Base-by-base conservation (phyloP, 2,797 vertebrate species). In the Sciurus vulgaris region DNA sequence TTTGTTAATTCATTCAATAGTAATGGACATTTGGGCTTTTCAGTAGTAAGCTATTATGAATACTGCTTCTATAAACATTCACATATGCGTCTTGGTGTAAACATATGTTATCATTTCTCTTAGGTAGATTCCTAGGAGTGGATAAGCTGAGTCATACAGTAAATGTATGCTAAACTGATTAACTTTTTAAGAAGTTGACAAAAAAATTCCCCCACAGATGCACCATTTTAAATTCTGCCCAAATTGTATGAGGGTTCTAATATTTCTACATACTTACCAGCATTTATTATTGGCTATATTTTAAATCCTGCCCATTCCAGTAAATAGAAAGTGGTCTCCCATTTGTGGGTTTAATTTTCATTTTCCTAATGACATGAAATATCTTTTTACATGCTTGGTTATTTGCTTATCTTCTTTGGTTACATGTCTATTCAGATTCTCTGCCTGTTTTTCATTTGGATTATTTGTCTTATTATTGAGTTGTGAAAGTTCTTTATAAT, bases 401-500 rank as follows among this genome's bases (percentile, higher is more conserved):
- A 38, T 56, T 70, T 89, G 14, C 69, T 4, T 26, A 70, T 54
- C 24, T 89, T 83, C 47, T 59, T 91, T 63, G 26, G 18, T 70
- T 20, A 93, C 54, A 10, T 70, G 2, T 33, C 14, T 86, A 20
- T 59, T 92, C 10, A 73, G 17, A 65, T 78, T 77, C 78, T 56
- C 35, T 94, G n/a, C 9, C 44, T 70, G 44, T 78, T 86, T 82
- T 61, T 72, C 78, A 35, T 63, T 74, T 65, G 14, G n/a, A 17
- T 41, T 85, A n/a, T 82, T 56, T 83, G 18, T 76, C 30, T 93
- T 85, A 54, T 35, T 67, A 70, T n/a, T 89, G n/a, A 90, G 24
- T 92, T 92, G 26, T 65, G 74, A 81, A 86, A 49, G 5, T 78
- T 86, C 56, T 70, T 89, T 73, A 63, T 86, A 89, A 70, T 86